A percentile compares a stretch with the other conserved stretches of the same genome.
Conservation (phyloP, 1,140 invertebrate species). For the Solen grandis region DNA sequence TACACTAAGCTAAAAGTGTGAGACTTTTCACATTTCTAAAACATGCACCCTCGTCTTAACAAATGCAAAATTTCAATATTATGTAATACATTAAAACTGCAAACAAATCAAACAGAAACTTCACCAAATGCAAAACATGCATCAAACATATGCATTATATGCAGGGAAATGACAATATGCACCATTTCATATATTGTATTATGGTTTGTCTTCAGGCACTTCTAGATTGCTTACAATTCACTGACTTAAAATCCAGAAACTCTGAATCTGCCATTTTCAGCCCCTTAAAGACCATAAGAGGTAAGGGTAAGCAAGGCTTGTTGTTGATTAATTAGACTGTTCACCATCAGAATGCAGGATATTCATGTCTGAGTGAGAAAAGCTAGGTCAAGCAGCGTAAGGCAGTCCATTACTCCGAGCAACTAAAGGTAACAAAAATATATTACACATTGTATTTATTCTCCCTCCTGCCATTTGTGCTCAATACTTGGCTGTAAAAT, state of each 20-base stretch:
- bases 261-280: background rate
- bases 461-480: background rate
- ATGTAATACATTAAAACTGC: too few relatives aligned
- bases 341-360: background rate
- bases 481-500: background rate
- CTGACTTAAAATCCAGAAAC: background rate
- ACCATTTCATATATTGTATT: too few relatives aligned
- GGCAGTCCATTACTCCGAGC: background rate
- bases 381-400: background rate
- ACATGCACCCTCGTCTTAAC: too few relatives aligned
- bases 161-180: too few relatives aligned
- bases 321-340: background rate
- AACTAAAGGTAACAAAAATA: conserved; percentile 1
- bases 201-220: too few relatives aligned
- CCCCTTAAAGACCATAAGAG: background rate
- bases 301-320: conserved; percentile 5
- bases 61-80: too few relatives aligned
- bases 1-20: too few relatives aligned
- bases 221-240: too few relatives aligned
- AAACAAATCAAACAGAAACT: too few relatives aligned
- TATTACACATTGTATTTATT: conserved; percentile 54
- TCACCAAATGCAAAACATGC: too few relatives aligned
- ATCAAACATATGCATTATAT: too few relatives aligned
- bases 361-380: background rate
- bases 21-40: too few relatives aligned